Evolutionary conservation across 1,140 invertebrate species (phyloP).

Genomic region (Euschistus heros): DNA sequence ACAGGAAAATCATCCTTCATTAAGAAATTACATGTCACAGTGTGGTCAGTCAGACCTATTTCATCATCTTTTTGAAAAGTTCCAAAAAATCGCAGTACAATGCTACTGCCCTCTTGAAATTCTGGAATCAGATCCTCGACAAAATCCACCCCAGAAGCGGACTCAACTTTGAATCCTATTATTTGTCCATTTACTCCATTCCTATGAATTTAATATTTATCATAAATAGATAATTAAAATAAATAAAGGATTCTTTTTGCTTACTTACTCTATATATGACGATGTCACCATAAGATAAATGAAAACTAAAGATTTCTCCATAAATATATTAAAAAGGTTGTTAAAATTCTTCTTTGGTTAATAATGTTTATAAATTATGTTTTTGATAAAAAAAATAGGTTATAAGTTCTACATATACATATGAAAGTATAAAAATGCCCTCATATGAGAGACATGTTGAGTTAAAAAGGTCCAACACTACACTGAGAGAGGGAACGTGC

Average conservation of each 20-base stretch:
- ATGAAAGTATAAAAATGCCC: too few species aligned
- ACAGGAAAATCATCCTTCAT: slow-evolving; percentile 5
- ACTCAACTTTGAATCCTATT: slow-evolving; percentile 5
- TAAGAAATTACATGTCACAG: not conserved
- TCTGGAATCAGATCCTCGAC: slow-evolving; percentile 6
- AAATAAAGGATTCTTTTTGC: not conserved
- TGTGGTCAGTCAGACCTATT: not conserved
- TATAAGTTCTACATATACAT: too few species aligned
- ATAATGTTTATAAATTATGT: too few species aligned
- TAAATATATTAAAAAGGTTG: not conserved
- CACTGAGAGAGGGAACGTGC: not conserved
- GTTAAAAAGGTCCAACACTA: too few species aligned
- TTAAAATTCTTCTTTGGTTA: too few species aligned
- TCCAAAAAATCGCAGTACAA: not conserved
- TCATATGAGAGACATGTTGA: too few species aligned
- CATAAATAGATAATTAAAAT: too few species aligned
- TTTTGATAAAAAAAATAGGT: too few species aligned
- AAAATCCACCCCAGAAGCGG: not conserved
- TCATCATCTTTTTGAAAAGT: not conserved
- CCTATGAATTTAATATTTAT: not conserved
- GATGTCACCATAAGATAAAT: not conserved
- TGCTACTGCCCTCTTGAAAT: not conserved
- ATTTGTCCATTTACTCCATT: not conserved
- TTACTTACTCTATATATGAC: not conserved
- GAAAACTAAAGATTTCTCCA: not conserved